phyloP scores from a whole-genome alignment of 2,113 vertebrate species.

The Trogon surrucura region DNA sequence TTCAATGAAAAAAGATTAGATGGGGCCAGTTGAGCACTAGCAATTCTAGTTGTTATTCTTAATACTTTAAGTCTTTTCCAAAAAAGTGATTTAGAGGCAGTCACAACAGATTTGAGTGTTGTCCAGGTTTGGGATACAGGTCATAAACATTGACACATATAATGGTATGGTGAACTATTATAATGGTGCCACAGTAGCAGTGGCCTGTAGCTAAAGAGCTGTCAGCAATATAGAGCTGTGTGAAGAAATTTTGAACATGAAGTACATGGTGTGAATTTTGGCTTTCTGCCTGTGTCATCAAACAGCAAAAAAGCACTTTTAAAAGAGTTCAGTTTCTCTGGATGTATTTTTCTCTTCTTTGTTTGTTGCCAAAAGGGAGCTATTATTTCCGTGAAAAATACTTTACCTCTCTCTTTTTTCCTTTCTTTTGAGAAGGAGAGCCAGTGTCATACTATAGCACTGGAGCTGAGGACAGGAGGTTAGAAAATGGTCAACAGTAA shows the following conservation, averaged over 20 bases:
- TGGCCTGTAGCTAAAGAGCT: slow-evolving; percentile 35
- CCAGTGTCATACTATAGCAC: slow-evolving; percentile 4
- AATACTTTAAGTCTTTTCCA: slow-evolving; percentile 45
- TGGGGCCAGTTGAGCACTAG: slow-evolving; percentile 28
- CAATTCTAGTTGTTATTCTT: slow-evolving; percentile 21
- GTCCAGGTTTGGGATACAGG: slow-evolving; percentile 37
- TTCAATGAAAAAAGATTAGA: slow-evolving; percentile 54
- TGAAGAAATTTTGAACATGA: slow-evolving; percentile 43
- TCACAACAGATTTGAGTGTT: slow-evolving; percentile 56
- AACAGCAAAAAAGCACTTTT: slow-evolving; percentile 36
- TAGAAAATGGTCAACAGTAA: slow-evolving; percentile 20
- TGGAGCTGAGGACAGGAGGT: slow-evolving; percentile 12
- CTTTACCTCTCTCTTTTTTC: neutral
- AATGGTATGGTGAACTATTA: neutral
- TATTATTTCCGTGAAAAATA: slow-evolving; percentile 57
- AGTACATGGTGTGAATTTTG: slow-evolving; percentile 63
- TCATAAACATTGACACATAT: slow-evolving; percentile 57
- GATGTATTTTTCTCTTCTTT: slow-evolving; percentile 38
- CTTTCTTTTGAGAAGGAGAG: slow-evolving; percentile 3
- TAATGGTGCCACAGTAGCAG: neutral
- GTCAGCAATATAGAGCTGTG: slow-evolving; percentile 43
- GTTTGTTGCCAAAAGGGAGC: slow-evolving; percentile 64
- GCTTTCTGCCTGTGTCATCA: slow-evolving; percentile 64
- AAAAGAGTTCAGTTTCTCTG: slow-evolving; percentile 26
- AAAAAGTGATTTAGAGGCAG: slow-evolving; percentile 50